phyloP scores from a whole-genome alignment of 2,888 invertebrate genomes.

The Dorcus hopei region DNA sequence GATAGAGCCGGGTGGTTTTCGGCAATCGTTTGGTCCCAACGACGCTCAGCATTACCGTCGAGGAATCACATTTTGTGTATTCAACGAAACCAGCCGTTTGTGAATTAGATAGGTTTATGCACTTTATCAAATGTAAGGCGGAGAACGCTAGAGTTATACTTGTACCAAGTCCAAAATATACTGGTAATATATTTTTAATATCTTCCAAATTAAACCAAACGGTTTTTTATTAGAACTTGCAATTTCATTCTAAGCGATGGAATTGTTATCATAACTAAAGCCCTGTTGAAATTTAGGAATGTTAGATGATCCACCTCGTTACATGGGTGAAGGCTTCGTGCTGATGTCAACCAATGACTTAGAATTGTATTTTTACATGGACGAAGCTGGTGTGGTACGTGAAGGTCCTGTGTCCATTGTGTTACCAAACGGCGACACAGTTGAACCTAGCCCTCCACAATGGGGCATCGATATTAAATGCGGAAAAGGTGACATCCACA shows the following conservation, averaged over 20 bases:
- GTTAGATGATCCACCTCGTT: constrained; percentile 91
- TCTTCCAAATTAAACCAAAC: background rate
- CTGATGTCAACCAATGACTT: constrained; percentile 93
- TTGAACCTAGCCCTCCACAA: constrained; percentile 89
- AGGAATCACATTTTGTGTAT: constrained; percentile 92
- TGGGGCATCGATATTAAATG: constrained; percentile 96
- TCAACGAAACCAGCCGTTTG: constrained; percentile 95
- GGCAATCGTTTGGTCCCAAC: constrained; percentile 94
- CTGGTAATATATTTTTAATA: constrained; percentile 46
- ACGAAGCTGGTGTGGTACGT: constrained; percentile 91
- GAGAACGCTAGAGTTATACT: constrained; percentile 95
- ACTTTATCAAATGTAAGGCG: constrained; percentile 89
- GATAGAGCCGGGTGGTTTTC: constrained; percentile 83
- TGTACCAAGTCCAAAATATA: constrained; percentile 94
- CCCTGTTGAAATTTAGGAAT: constrained; percentile 51
- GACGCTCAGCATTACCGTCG: constrained; percentile 85
- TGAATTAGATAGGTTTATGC: constrained; percentile 91
- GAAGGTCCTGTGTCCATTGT: constrained; percentile 87
- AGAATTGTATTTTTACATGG: constrained; percentile 95
- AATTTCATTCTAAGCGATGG: too few relatives aligned
- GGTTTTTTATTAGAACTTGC: too few relatives aligned
- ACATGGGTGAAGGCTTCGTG: constrained; percentile 98
- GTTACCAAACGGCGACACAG: constrained; percentile 88
- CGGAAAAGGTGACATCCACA: constrained; percentile 68
- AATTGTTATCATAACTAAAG: too few relatives aligned